A percentile compares a stretch with the other conserved stretches of the same genome.
Conservation (phyloP, 2,113 vertebrate species). For the Centrocercus urophasianus region DNA sequence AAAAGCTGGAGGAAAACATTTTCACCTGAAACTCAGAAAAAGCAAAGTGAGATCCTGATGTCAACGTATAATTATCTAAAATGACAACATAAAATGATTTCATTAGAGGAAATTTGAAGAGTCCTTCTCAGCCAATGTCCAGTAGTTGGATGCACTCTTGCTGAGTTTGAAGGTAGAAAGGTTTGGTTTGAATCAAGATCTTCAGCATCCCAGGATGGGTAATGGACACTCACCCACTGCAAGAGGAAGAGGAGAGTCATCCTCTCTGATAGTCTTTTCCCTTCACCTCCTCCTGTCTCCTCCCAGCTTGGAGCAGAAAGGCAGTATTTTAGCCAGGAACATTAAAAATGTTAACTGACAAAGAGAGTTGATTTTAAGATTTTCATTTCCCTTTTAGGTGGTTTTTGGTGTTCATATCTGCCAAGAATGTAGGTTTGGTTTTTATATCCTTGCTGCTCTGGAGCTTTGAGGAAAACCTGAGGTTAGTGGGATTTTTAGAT, state of each 20-base stretch:
- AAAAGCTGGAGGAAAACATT: neutral
- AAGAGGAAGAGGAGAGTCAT: neutral
- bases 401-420: neutral
- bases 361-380: neutral
- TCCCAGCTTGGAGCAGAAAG: neutral
- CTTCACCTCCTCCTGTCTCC: neutral
- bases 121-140: neutral
- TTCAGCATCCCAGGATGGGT: neutral
- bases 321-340: neutral
- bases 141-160: neutral
- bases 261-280: neutral
- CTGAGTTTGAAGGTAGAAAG: neutral
- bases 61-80: neutral
- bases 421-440: neutral
- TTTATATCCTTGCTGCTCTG: neutral
- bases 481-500: neutral
- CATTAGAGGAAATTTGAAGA: neutral
- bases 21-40: neutral
- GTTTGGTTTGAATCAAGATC: neutral
- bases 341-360: neutral
- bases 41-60: neutral
- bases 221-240: accelerated
- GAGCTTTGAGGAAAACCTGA: neutral
- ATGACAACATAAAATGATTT: neutral
- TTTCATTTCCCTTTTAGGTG: neutral